Conservation (phyloP, 2,113 vertebrate species). For the Callopanchax toddi region DNA sequence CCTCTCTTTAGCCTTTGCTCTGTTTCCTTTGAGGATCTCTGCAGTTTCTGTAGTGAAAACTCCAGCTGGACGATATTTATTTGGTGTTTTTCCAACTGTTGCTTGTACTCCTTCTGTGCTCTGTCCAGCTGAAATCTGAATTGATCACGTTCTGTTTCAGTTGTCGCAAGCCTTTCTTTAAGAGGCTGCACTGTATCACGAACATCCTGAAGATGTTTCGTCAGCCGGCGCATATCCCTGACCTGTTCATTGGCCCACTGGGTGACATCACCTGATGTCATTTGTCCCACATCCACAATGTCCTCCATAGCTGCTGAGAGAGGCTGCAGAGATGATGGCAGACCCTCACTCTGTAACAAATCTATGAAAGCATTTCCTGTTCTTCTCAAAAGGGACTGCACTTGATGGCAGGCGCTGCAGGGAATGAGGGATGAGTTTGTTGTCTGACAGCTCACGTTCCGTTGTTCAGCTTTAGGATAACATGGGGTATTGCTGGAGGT, state of each 20-base stretch:
- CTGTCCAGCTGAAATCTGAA: constrained; percentile 71
- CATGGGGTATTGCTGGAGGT: background rate
- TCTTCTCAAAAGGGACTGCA: constrained; percentile 80
- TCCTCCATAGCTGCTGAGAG: constrained; percentile 80
- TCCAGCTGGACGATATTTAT: constrained; percentile 74
- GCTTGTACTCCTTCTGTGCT: constrained; percentile 65
- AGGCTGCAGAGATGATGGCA: constrained; percentile 85
- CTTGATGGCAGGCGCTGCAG: constrained; percentile 80
- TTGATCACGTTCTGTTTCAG: constrained; percentile 67
- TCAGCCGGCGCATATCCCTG: constrained; percentile 83
- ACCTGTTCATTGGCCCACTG: constrained; percentile 88
- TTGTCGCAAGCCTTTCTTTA: constrained; percentile 71
- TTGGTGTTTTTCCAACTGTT: constrained; percentile 68
- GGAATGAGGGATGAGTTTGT: constrained; percentile 68
- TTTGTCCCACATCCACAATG: constrained; percentile 63
- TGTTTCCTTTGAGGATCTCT: constrained; percentile 55
- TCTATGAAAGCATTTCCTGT: constrained; percentile 79
- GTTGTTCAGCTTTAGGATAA: constrained; percentile 20
- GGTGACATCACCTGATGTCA: constrained; percentile 81
- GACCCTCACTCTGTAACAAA: constrained; percentile 85
- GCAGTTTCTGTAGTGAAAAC: constrained; percentile 64
- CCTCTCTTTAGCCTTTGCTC: constrained; percentile 76
- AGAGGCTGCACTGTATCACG: constrained; percentile 80
- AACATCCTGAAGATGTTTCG: constrained; percentile 84
- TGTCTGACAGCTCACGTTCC: constrained; percentile 77